Conservation (phyloP, 1,140 invertebrate species). For the Lerema accius region DNA sequence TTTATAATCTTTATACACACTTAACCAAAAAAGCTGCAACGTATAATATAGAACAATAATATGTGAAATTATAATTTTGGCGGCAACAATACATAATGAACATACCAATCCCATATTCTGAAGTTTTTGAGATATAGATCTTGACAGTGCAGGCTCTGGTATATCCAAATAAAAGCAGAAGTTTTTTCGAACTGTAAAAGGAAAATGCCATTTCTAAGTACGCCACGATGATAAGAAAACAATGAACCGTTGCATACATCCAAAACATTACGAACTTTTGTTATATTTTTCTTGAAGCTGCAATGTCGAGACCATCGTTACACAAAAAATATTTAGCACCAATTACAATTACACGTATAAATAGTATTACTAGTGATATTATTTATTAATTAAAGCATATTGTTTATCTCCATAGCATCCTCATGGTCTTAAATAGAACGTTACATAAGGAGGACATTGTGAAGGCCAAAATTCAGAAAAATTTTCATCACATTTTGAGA, state of each 20-base stretch:
- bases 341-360: constrained; percentile 33
- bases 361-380: constrained; percentile 3
- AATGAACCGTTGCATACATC: constrained; percentile 8
- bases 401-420: background rate
- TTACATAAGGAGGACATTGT: constrained; percentile 49
- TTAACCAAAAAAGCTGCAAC: constrained; percentile 56
- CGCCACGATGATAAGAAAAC: constrained; percentile 15
- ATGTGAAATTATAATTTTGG: constrained; percentile 50
- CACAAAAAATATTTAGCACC: constrained; percentile 33
- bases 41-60: constrained; percentile 36
- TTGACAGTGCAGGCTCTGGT: constrained; percentile 84
- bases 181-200: constrained; percentile 76
- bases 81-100: constrained; percentile 57
- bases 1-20: constrained; percentile 44
- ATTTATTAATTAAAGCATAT: constrained; percentile 25
- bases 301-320: constrained; percentile 71
- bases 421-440: background rate
- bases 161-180: constrained; percentile 89
- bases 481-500: constrained; percentile 42
- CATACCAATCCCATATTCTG: constrained; percentile 87
- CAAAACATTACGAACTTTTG: constrained; percentile 60
- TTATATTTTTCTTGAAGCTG: constrained; percentile 74
- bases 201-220: constrained; percentile 27
- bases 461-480: constrained; percentile 47
- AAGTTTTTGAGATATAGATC: constrained; percentile 85